A percentile compares a stretch with the other conserved stretches of the same genome.
These are phyloP conservation scores for Perodicticus potto DNA, from an alignment of 2,797 vertebrate species.

Conservation along the genomic window DNA sequence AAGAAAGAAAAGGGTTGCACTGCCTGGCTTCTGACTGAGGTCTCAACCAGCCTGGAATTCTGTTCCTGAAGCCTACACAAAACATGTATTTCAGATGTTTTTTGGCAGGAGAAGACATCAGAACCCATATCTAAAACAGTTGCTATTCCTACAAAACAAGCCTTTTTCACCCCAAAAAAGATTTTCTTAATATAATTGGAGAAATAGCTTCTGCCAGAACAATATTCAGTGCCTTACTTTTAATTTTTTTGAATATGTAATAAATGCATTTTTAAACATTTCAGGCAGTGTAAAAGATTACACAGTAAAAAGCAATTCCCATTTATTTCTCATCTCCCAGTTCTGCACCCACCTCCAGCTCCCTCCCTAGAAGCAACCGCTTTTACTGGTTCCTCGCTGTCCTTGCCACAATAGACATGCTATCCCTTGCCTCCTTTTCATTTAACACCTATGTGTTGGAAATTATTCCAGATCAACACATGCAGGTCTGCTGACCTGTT, in stretches of 20 bases:
- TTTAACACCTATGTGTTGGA: not conserved
- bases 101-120: not conserved
- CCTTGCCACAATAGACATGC: not conserved
- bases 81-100: not conserved
- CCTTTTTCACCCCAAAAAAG: not conserved
- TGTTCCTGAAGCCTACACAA: not conserved
- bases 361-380: not conserved
- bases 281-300: conserved; percentile 32
- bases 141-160: conserved; percentile 35
- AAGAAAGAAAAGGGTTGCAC: not conserved
- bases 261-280: conserved; percentile 48
- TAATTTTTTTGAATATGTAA: conserved; percentile 55
- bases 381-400: not conserved
- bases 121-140: conserved; percentile 44
- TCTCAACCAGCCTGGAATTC: not conserved
- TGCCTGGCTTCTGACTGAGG: not conserved
- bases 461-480: not conserved
- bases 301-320: conserved; percentile 51
- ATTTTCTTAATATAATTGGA: conserved; percentile 61
- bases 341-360: not conserved
- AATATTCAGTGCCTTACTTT: conserved; percentile 44
- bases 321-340: not conserved
- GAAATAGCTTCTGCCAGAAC: conserved; percentile 51
- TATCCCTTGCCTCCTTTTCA: not conserved
- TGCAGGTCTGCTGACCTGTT: not conserved